A percentile compares a stretch with the other conserved stretches of the same genome.
These are phyloP conservation scores for Zaprionus camerounensis DNA, from an alignment of 1,140 invertebrate genomes.

Conservation along the genomic window DNA sequence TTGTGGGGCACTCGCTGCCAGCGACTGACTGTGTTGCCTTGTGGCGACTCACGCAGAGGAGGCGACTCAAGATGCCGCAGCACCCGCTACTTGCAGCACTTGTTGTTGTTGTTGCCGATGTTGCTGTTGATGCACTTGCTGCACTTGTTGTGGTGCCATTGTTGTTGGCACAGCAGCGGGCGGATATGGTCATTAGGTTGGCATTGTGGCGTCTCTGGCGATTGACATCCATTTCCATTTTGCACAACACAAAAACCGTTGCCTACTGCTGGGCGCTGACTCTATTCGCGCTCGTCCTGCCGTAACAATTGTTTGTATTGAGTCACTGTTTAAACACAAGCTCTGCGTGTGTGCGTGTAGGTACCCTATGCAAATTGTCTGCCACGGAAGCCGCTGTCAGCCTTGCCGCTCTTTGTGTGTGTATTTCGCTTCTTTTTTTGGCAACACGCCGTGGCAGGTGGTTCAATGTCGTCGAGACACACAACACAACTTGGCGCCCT, in stretches of 20 bases:
- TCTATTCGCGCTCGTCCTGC: constrained; percentile 5
- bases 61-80: constrained; percentile 76
- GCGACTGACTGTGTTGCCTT: constrained; percentile 71
- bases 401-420: constrained; percentile 13
- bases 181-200: constrained; percentile 82
- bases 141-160: constrained; percentile 32
- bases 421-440: constrained; percentile 17
- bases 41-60: constrained; percentile 69
- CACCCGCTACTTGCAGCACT: constrained; percentile 55
- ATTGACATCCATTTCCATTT: constrained; percentile 78
- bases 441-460: constrained; percentile 41
- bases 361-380: constrained; percentile 49
- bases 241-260: constrained; percentile 57
- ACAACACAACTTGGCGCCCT: constrained; percentile 70
- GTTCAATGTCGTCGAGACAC: constrained; percentile 60
- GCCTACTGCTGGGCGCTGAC: constrained; percentile 61
- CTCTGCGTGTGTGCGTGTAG: constrained; percentile 7
- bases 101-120: constrained; percentile 25
- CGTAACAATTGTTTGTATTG: constrained; percentile 15
- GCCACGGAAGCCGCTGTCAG: constrained; percentile 36
- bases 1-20: constrained; percentile 51
- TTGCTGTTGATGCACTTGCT: constrained; percentile 17
- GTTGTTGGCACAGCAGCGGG: constrained; percentile 73
- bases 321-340: constrained; percentile 36
- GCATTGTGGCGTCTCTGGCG: constrained; percentile 66